Base-by-base conservation (phyloP, 2,113 vertebrate genomes). In the Centrocercus urophasianus region DNA sequence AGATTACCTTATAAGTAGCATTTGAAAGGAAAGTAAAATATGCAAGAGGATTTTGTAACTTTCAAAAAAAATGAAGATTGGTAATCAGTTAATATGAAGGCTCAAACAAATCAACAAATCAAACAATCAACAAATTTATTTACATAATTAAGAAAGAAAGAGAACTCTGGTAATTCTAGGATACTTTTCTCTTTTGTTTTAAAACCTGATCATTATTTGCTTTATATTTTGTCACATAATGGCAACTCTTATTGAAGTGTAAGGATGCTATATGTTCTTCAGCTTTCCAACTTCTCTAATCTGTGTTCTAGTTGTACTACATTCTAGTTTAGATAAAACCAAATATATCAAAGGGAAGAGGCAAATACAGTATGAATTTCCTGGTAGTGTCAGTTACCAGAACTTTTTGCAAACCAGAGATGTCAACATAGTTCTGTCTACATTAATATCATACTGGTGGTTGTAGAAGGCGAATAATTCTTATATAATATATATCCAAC, bases 21-120 rank as follows among this genome's bases (percentile, higher is more conserved):
- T 94, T 88, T 94, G 72, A 83, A 92, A 89, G 59, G 40, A 76
- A 93, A 95, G 92, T 94, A 80, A 95, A 92, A 94, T 71, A 81
- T 93, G 65, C 88, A 95, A 93, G 91, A 80, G 47, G 90, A 79
- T 95, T 91, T 96, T 83, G 89, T 86, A 89, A 95, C 24, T 94
- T 95, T 93, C 42, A 3, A 57, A 50, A 27, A 47, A 78, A 34
- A 54, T 13, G 6, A 24, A 38, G 10, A 72, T 92, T 83, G 42
- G 25, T 52, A 48, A 88, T 60, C 66, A 76, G 34, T 71, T 18
- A 24, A 0, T 76, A 19, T 18, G 52, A 88, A 85, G 16, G 6
- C 14, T 2, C 6, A 50, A 65, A 34, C 34, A 34, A 34, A 34
- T 34, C 34, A 34, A 34, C 34, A 34, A 34, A 34, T 34, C 34